Evolutionary conservation across 2,113 vertebrate species (phyloP), one percentile per base, ranked within the genome.

Genomic region (Malurus cyaneus): DNA sequence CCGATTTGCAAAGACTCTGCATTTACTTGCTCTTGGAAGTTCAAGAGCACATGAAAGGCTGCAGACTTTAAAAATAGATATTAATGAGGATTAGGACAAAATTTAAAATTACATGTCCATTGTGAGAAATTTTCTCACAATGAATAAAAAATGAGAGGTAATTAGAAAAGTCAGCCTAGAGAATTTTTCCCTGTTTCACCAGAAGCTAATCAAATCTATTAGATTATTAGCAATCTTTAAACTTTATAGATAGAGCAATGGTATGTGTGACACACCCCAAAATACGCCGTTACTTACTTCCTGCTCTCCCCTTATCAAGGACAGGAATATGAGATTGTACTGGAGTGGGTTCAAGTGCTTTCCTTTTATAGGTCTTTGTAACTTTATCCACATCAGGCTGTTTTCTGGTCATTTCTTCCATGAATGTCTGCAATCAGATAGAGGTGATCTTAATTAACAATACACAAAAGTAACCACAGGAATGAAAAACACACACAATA

Each of bases 371-470:
- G 59, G 99, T 99, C 97, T 99, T 99, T 77, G 99, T 99, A 89
- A 99, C 98, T 98, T 98, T 99, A 97, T 99, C 99, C 93, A 99
- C 99, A 95, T 99, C 99, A 88, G 99, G 99, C 91, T 99, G 99
- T 95, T 99, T 99, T 97, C 99, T 98, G 92, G 99, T 99, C 99
- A 99, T 99, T 98, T 99, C 99, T 95, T 99, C 99, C 99, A 99
- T 99, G 95, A 99, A 99, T 4, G 94, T 98, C 99, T 99, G 95
- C 59, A 96, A 97, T 80, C 59, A 95, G 83, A 89, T 28, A 24
- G 65, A 54, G 26, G 39, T 36, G 79, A 53, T 44, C 62, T 94
- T 91, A 91, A 93, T 87, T 57, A 89, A 78, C 60, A 77, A 72
- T 60, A 80, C 13, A 80, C 39, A 53, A 78, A 71, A 94, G 82